phyloP scores from a whole-genome alignment of 2,888 invertebrate genomes.

The Hydraecia micacea region DNA sequence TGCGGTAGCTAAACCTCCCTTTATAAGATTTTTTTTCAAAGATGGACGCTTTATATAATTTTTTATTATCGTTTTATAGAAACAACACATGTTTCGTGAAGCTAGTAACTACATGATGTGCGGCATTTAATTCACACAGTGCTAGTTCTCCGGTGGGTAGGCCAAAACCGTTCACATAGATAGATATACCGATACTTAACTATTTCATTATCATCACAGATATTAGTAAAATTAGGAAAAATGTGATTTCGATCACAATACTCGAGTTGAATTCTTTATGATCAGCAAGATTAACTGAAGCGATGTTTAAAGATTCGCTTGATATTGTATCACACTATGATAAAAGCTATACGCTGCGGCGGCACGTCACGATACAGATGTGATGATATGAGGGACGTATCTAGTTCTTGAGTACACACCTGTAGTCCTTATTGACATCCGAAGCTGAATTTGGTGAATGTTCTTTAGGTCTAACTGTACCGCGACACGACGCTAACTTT shows the following conservation, averaged over 20 bases:
- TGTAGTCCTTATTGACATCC: conserved; percentile 90
- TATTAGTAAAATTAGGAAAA: conserved; percentile 85
- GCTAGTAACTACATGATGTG: conserved; percentile 67
- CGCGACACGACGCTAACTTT: conserved; percentile 92
- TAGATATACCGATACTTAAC: conserved; percentile 78
- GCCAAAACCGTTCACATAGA: conserved; percentile 79
- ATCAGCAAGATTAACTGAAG: conserved; percentile 76
- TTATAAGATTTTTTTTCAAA: conserved; percentile 19
- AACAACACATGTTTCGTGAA: conserved; percentile 70
- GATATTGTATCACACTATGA: conserved; percentile 73
- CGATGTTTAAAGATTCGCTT: conserved; percentile 70
- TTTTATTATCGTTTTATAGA: conserved; percentile 32
- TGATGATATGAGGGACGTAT: conserved; percentile 68
- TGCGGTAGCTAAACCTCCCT: conserved; percentile 44
- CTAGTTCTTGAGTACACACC: conserved; percentile 90
- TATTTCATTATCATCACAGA: conserved; percentile 88
- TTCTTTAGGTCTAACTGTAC: conserved; percentile 90
- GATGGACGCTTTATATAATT: conserved; percentile 56
- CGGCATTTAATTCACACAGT: conserved; percentile 67
- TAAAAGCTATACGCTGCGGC: conserved; percentile 67
- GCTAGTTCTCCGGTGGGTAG: conserved; percentile 82
- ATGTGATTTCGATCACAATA: conserved; percentile 83
- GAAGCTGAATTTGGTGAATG: conserved; percentile 87
- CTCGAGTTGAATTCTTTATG: conserved; percentile 71
- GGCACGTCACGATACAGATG: conserved; percentile 67